These are phyloP conservation scores for Stictocephala bisonia DNA, from an alignment of 2,888 invertebrate genomes.

Conservation along the genomic window DNA sequence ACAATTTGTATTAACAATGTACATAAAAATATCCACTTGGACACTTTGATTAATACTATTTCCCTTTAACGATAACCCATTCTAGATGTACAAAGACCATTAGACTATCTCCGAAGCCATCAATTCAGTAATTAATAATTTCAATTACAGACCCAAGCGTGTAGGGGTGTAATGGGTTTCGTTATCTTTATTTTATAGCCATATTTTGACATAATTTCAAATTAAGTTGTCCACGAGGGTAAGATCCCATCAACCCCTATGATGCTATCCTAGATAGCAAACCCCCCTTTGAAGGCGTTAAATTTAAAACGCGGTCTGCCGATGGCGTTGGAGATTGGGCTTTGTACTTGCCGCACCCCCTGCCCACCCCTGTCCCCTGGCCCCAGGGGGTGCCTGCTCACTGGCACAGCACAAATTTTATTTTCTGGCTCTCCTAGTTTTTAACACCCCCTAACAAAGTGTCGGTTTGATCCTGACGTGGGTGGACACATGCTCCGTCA, in stretches of 20 bases:
- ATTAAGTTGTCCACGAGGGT: slow-evolving; percentile 41
- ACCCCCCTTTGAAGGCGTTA: slow-evolving; percentile 49
- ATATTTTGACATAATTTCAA: slow-evolving; percentile 43
- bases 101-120: slow-evolving; percentile 24
- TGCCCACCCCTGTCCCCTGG: slow-evolving; percentile 33
- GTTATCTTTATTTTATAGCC: slow-evolving; percentile 38
- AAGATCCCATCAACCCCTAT: slow-evolving; percentile 17
- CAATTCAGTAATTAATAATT: slow-evolving; percentile 41
- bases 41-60: too few relatives aligned
- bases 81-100: too few relatives aligned
- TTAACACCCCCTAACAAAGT: slow-evolving; percentile 45
- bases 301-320: slow-evolving; percentile 43
- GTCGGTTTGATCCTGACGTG: slow-evolving; percentile 15
- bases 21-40: not conserved
- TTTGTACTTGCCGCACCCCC: slow-evolving; percentile 58
- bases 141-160: slow-evolving; percentile 14
- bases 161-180: not conserved
- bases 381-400: slow-evolving; percentile 36
- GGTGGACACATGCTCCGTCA: not conserved
- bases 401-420: slow-evolving; percentile 50
- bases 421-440: slow-evolving; percentile 50
- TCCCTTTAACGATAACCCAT: too few relatives aligned
- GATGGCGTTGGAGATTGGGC: slow-evolving; percentile 50
- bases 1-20: too few relatives aligned
- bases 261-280: slow-evolving; percentile 22